These are phyloP conservation scores for Gnathochromis pfefferi DNA, from an alignment of 2,113 vertebrate species.

Conservation along the genomic window DNA sequence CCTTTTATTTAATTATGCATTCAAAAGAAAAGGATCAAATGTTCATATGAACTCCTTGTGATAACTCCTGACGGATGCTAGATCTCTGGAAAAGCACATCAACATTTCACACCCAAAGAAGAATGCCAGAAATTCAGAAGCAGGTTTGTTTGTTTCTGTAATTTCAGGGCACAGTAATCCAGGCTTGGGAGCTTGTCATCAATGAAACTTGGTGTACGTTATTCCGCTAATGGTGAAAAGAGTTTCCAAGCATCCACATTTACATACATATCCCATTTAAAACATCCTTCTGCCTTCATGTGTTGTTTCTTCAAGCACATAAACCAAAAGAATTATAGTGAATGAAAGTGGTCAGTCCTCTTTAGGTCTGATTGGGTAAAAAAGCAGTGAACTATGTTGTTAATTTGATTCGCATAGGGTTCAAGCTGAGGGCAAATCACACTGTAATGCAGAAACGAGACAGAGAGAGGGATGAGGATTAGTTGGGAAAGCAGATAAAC, in stretches of 20 bases:
- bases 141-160: not conserved
- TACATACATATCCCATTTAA: rapidly evolving
- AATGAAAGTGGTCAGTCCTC: not conserved
- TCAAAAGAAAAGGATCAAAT: not conserved
- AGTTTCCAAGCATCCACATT: not conserved
- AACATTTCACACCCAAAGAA: not conserved
- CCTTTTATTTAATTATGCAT: not conserved
- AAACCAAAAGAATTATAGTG: not conserved
- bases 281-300: not conserved
- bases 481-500: not conserved
- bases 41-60: not conserved
- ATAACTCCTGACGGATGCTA: not conserved
- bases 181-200: not conserved
- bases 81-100: not conserved
- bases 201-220: not conserved
- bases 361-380: not conserved
- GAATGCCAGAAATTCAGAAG: not conserved
- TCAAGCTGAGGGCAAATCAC: not conserved
- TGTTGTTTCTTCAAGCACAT: not conserved
- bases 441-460: not conserved
- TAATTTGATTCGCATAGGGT: not conserved
- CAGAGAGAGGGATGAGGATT: not conserved
- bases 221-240: not conserved
- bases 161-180: not conserved
- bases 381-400: not conserved